Evolutionary conservation across 2,888 invertebrate species (phyloP).

Genomic region (Diachrysia chrysitis): DNA sequence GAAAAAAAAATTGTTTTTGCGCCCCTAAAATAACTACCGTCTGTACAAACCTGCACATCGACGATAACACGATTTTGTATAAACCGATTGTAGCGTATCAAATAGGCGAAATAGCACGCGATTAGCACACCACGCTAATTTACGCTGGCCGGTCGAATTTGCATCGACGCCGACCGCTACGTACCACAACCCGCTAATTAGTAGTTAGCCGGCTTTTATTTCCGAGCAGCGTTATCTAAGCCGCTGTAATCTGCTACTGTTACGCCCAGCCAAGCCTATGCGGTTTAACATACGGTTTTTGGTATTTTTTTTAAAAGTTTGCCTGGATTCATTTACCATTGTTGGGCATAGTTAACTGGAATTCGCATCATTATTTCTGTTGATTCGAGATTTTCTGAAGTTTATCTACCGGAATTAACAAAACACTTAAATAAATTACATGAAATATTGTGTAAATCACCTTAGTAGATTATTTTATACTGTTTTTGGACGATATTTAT

Average conservation of each 20-base stretch:
- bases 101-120: slow-evolving; percentile 55
- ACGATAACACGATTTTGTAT: slow-evolving; percentile 58
- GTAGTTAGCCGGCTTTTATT: slow-evolving; percentile 84
- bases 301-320: slow-evolving; percentile 46
- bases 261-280: slow-evolving; percentile 71
- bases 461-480: too few relatives aligned
- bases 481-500: too few relatives aligned
- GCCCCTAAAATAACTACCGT: not conserved
- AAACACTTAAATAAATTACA: too few relatives aligned
- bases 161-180: slow-evolving; percentile 70
- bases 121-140: slow-evolving; percentile 65
- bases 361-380: too few relatives aligned
- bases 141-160: slow-evolving; percentile 75
- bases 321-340: slow-evolving; percentile 2
- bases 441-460: too few relatives aligned
- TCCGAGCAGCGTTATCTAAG: slow-evolving; percentile 84
- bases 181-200: slow-evolving; percentile 76
- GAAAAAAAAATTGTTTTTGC: too few relatives aligned
- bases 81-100: slow-evolving; percentile 57
- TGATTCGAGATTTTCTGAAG: too few relatives aligned
- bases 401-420: too few relatives aligned
- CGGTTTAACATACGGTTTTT: slow-evolving; percentile 42
- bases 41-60: slow-evolving; percentile 48
- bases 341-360: not conserved
- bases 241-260: slow-evolving; percentile 80